Percentiles rank a stretch among this genome's conserved stretches.
Evolutionary conservation across 1,140 invertebrate species (phyloP).

Genomic region (Drosophila jambulina): DNA sequence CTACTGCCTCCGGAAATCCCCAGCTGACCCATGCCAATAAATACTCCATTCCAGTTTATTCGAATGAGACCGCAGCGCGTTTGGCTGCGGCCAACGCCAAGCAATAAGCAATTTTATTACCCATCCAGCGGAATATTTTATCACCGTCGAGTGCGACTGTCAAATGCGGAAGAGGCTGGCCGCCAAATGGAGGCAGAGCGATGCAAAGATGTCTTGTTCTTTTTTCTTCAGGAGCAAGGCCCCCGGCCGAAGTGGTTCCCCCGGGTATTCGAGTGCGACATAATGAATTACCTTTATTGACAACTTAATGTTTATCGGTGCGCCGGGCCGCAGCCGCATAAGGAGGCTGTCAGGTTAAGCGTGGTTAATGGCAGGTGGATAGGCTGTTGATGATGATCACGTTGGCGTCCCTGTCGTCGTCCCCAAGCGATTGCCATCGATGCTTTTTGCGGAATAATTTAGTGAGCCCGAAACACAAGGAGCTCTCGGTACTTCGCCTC

Average conservation of each 20-base stretch:
- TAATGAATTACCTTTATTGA: conserved; percentile 85
- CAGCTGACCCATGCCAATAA: conserved; percentile 26
- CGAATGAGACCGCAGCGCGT: conserved; percentile 41
- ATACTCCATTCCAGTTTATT: conserved; percentile 14
- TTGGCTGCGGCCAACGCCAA: conserved; percentile 48
- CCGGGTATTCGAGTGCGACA: conserved; percentile 76
- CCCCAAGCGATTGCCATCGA: conserved; percentile 64
- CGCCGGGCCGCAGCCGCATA: conserved; percentile 23
- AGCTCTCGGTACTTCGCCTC: conserved; percentile 48
- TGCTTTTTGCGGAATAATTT: conserved; percentile 70
- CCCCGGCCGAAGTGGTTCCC: conserved; percentile 35
- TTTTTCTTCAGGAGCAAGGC: not conserved
- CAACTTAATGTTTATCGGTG: conserved; percentile 85
- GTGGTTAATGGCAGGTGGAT: conserved; percentile 74
- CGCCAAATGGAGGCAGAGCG: conserved; percentile 7
- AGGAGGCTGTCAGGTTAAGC: conserved; percentile 53
- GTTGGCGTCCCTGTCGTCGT: conserved; percentile 30
- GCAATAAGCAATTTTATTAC: conserved; percentile 78
- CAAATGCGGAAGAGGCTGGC: conserved; percentile 43
- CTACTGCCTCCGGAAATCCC: conserved; percentile 12
- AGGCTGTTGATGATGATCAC: conserved; percentile 74
- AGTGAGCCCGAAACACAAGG: conserved; percentile 52
- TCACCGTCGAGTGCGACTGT: conserved; percentile 58
- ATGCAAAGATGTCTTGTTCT: conserved; percentile 20
- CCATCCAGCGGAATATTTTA: conserved; percentile 74